A percentile compares a stretch with the other conserved stretches of the same genome.
Conservation (phyloP, 1,140 invertebrate genomes). For the Megalonaias nervosa region DNA sequence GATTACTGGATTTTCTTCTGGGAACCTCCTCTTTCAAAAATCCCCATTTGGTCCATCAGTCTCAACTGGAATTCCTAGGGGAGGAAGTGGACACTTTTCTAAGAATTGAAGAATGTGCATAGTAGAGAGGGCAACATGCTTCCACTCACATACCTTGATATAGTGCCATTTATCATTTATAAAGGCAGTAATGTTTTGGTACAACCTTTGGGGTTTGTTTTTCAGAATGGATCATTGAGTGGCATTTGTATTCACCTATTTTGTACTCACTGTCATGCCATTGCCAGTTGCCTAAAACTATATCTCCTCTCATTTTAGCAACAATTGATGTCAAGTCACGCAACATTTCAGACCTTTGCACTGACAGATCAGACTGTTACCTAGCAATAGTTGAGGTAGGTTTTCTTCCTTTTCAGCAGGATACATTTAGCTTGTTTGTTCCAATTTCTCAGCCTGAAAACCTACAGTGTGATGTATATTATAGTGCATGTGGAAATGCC, state of each 20-base stretch:
- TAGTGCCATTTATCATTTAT: background rate
- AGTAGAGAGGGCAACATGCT: no score
- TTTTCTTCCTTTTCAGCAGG: background rate
- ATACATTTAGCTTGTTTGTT: no score
- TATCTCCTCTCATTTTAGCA: constrained; percentile 74
- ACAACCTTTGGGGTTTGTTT: no score
- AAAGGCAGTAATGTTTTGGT: background rate
- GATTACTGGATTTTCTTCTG: no score
- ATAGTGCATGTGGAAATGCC: no score
- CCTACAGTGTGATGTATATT: no score
- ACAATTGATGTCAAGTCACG: constrained; percentile 88
- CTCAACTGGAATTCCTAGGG: no score
- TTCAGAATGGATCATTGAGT: background rate
- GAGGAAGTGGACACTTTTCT: no score
- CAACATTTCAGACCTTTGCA: constrained; percentile 72
- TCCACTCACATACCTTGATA: background rate
- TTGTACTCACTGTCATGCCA: background rate
- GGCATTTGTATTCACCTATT: constrained; percentile 17
- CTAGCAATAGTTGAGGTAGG: constrained; percentile 74
- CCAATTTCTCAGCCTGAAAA: no score
- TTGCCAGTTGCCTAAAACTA: background rate
- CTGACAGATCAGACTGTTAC: constrained; percentile 78
- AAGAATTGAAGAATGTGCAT: no score
- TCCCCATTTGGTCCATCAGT: no score
- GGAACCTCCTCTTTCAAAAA: no score